Percentiles rank a stretch among this genome's conserved stretches.
Conservation (phyloP, 2,113 vertebrate genomes). For the Lampris incognitus region DNA sequence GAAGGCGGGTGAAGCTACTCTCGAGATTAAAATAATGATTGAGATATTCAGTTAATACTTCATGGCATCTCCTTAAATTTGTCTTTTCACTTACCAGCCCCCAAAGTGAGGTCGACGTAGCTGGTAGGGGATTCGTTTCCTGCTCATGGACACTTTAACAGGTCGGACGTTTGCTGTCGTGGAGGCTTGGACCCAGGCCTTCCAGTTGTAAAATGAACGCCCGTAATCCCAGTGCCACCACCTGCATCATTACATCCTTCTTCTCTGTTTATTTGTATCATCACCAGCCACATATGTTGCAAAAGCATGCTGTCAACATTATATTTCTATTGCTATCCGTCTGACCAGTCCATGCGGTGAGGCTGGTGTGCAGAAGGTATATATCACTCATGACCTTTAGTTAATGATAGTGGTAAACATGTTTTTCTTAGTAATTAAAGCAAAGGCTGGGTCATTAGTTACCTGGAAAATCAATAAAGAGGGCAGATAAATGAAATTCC, state of each 20-base stretch:
- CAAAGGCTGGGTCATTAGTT: slow-evolving; percentile 2
- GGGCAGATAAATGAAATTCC: slow-evolving; percentile 49
- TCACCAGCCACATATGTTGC: not conserved
- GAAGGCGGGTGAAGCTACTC: too few species aligned
- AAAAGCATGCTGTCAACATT: not conserved
- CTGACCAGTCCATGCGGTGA: not conserved
- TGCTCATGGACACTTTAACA: not conserved
- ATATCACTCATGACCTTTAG: slow-evolving; percentile 38
- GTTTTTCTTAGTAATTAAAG: slow-evolving; percentile 29
- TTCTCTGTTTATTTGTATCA: not conserved
- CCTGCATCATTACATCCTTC: not conserved
- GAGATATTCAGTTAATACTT: too few species aligned
- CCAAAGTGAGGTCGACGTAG: too few species aligned
- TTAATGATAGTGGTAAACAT: slow-evolving; percentile 18
- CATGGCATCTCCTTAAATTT: too few species aligned
- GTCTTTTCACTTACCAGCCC: too few species aligned
- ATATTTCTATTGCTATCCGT: not conserved
- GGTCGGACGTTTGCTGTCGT: not conserved
- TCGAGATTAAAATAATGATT: too few species aligned
- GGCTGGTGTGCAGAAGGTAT: slow-evolving; percentile 1
- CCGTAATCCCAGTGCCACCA: too few species aligned
- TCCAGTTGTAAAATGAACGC: not conserved
- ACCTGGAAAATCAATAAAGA: slow-evolving; percentile 51
- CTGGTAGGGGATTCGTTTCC: too few species aligned
- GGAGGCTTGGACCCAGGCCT: not conserved